Conservation (phyloP, 1,140 invertebrate species). For the Heliconius nattereri region DNA sequence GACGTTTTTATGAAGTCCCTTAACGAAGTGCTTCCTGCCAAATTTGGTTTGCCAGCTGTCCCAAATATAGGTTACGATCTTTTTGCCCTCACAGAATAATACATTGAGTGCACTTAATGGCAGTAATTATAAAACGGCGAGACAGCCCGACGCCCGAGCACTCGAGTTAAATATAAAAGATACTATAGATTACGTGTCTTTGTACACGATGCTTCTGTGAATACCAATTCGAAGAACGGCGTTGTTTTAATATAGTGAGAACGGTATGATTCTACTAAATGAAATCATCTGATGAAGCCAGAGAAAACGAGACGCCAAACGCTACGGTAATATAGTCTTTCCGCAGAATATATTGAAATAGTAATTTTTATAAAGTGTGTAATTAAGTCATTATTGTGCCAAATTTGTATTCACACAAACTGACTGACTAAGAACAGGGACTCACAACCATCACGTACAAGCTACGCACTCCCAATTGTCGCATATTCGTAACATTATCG, state of each 20-base stretch:
- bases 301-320: too few relatives aligned
- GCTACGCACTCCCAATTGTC: too few relatives aligned
- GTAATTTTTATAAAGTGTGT: too few relatives aligned
- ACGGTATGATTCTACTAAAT: not conserved
- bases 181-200: constrained; percentile 30
- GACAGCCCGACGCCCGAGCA: constrained; percentile 29
- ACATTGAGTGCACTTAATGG: constrained; percentile 25
- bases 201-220: constrained; percentile 1
- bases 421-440: too few relatives aligned
- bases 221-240: constrained; percentile 6
- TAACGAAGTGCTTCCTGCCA: not conserved
- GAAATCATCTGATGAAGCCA: not conserved
- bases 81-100: constrained; percentile 7
- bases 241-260: not conserved
- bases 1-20: not conserved
- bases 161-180: constrained; percentile 27
- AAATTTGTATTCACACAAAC: too few relatives aligned
- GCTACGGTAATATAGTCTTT: too few relatives aligned
- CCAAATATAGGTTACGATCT: constrained; percentile 29
- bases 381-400: too few relatives aligned
- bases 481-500: too few relatives aligned
- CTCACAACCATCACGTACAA: too few relatives aligned
- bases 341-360: too few relatives aligned
- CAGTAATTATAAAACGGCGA: constrained; percentile 28
- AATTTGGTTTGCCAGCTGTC: constrained; percentile 21